These are phyloP conservation scores for Polymixis lichenea DNA, from an alignment of 2,888 invertebrate species.

Conservation along the genomic window DNA sequence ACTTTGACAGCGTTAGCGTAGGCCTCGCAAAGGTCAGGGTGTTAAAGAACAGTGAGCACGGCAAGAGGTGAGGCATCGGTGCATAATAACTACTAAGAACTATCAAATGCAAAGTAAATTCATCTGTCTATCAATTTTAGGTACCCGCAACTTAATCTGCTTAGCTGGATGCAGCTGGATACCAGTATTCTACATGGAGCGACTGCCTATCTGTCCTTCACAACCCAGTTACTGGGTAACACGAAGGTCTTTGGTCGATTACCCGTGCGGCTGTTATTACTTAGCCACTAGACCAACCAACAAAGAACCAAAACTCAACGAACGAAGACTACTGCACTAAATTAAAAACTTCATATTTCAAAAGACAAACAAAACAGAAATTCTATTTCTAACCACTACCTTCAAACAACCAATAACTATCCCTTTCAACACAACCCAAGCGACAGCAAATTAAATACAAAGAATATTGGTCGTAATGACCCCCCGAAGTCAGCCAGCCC, in stretches of 20 bases:
- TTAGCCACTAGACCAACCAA: no score
- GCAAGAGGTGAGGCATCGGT: background rate
- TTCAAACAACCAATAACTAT: constrained; percentile 48
- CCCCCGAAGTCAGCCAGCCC: constrained; percentile 54
- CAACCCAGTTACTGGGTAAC: no score
- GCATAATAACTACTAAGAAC: background rate
- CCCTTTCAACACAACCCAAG: constrained; percentile 29
- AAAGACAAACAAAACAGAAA: background rate
- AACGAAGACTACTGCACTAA: background rate
- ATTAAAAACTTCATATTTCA: background rate
- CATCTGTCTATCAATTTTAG: background rate
- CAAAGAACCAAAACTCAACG: no score
- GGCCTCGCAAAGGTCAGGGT: background rate
- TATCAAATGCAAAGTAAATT: background rate
- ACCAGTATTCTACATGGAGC: no score
- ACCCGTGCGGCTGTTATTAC: no score
- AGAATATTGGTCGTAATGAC: constrained; percentile 70
- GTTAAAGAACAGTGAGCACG: background rate
- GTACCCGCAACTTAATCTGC: no score
- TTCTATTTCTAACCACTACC: constrained; percentile 3
- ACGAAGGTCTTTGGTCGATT: no score
- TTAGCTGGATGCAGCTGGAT: no score
- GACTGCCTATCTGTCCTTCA: no score
- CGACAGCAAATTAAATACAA: constrained; percentile 64
- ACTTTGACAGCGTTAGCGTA: background rate